These are phyloP conservation scores for Elaphurus davidianus DNA, from an alignment of 2,113 vertebrate species.

Conservation along the genomic window DNA sequence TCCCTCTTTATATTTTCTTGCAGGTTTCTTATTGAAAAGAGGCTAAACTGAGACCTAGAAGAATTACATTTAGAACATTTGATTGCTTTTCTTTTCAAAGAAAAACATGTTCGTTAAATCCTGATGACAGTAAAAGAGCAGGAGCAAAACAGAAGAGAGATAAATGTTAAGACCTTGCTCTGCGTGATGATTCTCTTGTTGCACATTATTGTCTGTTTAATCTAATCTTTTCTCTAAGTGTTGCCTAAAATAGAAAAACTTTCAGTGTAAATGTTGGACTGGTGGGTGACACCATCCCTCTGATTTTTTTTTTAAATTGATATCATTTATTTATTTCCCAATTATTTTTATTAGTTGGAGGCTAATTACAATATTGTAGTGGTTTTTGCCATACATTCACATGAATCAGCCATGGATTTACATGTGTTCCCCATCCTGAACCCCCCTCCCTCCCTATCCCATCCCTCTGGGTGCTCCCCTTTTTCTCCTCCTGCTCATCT, in stretches of 20 bases:
- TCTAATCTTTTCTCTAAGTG: background rate
- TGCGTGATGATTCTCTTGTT: background rate
- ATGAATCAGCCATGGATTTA: too few relatives aligned
- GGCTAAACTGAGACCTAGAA: background rate
- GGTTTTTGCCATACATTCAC: too few relatives aligned
- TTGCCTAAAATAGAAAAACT: constrained; percentile 19
- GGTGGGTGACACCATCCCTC: background rate
- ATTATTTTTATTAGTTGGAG: too few relatives aligned
- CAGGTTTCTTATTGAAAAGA: background rate
- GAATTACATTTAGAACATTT: background rate
- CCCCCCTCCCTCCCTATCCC: too few relatives aligned
- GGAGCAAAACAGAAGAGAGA: background rate
- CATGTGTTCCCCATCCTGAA: too few relatives aligned
- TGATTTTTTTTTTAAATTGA: background rate
- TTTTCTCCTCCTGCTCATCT: too few relatives aligned
- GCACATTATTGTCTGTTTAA: background rate
- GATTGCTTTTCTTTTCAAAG: background rate
- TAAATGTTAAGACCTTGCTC: background rate
- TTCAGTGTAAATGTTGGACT: constrained; percentile 3
- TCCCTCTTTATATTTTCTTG: background rate
- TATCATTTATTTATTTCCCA: too few relatives aligned
- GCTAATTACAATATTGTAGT: too few relatives aligned
- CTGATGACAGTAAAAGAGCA: background rate
- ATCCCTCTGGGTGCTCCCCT: too few relatives aligned
- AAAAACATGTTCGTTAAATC: background rate